Percentiles rank a stretch among this genome's conserved stretches.
Evolutionary conservation across 2,888 invertebrate species (phyloP).

Genomic region (Prenolepis imparis): DNA sequence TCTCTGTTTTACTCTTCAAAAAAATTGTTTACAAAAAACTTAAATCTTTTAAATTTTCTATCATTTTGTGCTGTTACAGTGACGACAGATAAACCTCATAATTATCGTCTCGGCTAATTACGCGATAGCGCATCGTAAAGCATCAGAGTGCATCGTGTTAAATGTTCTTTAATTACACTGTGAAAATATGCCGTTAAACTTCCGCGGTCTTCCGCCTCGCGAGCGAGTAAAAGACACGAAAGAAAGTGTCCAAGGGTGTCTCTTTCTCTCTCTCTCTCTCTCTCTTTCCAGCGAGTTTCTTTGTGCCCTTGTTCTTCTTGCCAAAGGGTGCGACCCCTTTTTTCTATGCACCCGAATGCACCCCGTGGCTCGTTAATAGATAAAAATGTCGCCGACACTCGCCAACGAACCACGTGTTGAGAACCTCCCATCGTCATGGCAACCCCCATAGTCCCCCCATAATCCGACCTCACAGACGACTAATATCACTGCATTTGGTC

Average conservation of each 20-base stretch:
- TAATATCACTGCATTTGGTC: constrained; percentile 62
- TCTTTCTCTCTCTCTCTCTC: background rate
- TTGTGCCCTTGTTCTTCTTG: constrained; percentile 28
- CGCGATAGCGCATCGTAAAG: background rate
- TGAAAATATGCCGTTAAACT: background rate
- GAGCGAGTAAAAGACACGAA: constrained; percentile 11
- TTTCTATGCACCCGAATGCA: constrained; percentile 63
- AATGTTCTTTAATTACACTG: background rate
- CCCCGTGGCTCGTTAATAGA: constrained; percentile 82
- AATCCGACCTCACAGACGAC: constrained; percentile 77
- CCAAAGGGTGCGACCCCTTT: constrained; percentile 60
- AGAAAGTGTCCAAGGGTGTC: constrained; percentile 13
- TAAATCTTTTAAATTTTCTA: background rate
- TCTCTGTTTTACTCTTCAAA: background rate
- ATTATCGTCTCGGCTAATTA: background rate
- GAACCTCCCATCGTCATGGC: constrained; percentile 84
- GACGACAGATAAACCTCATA: background rate
- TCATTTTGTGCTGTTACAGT: background rate
- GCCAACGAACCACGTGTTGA: constrained; percentile 84
- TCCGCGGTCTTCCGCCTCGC: background rate
- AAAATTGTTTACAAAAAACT: background rate
- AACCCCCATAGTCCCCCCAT: constrained; percentile 83
- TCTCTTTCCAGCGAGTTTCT: background rate
- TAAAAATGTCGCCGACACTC: constrained; percentile 79
- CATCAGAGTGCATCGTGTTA: background rate